Base-by-base conservation (phyloP, 2,797 vertebrate species). In the Austrolebias charrua region DNA sequence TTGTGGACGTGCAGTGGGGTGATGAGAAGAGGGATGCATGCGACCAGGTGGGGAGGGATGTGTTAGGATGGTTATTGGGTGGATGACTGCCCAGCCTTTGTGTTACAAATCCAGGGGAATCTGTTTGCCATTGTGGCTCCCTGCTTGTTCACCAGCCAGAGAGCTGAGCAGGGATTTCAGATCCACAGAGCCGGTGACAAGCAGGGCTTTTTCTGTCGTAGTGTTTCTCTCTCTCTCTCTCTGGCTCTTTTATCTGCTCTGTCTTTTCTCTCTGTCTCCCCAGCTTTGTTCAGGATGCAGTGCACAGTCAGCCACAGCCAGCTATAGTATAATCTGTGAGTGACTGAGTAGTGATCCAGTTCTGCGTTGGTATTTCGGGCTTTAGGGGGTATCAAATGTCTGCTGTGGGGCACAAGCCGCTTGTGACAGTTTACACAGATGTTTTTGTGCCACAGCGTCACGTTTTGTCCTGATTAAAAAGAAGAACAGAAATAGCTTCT, bases 51-150 rank as follows among this genome's bases (percentile, higher is more conserved):
- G 69, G 28, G 73, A 68, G 75, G 66, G 38, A 35, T 11, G 38
- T 40, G 57, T 56, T 75, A 70, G 55, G 35, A 73, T 83, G 83
- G 88, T 82, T 80, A 83, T 62, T 78, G 86, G 76, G 82, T 88
- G 85, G 84, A 88, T 74, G 64, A 79, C 80, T 82, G 88, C 87
- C 87, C 73, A 85, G 79, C 81, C 87, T 91, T 94, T 94, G 92
- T 93, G 86, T 78, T 88, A 79, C 88, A 93, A 94, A 94, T 93
- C 92, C 92, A 43, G 75, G 86, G 88, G 86, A 93, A 93, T 92
- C 90, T 88, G 75, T 79, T 62, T 62, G 84, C 89, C 89, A 89
- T 93, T 93, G 92, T 93, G 80, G 78, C 63, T 86, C 82, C 75
- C 77, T 85, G 87, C 91, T 84, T 86, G 89, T 86, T 87, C 78